Percentiles rank a stretch among this genome's conserved stretches.
Evolutionary conservation across 2,113 vertebrate genomes (phyloP).

Genomic region (Burhinus bistriatus): DNA sequence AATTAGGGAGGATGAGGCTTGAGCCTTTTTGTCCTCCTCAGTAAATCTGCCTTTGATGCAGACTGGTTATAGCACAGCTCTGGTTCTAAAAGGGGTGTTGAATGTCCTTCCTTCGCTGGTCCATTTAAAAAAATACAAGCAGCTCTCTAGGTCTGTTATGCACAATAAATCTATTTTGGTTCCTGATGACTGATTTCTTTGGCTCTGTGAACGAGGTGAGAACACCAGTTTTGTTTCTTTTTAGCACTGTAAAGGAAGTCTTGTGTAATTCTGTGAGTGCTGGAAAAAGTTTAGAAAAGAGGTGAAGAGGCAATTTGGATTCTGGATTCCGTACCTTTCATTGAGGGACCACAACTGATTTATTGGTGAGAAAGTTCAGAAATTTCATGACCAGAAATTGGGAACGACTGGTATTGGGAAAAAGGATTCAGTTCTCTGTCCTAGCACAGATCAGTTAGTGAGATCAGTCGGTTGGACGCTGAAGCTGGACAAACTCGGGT

Average conservation of each 20-base stretch:
- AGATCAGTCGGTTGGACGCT: neutral
- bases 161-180: slow-evolving; percentile 29
- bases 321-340: neutral
- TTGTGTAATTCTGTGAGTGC: neutral
- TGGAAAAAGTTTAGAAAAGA: neutral
- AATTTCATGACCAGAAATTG: neutral
- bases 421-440: neutral
- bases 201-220: neutral
- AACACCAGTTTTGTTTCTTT: slow-evolving; percentile 30
- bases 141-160: neutral
- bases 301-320: neutral
- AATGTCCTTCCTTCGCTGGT: neutral
- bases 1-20: neutral
- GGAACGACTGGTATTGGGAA: neutral
- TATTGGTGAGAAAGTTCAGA: neutral
- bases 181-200: slow-evolving; percentile 39
- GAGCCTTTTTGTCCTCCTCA: neutral
- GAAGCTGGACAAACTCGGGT: neutral
- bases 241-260: neutral
- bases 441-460: neutral
- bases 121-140: slow-evolving; percentile 22
- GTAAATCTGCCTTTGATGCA: slow-evolving; percentile 31
- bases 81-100: neutral
- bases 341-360: neutral
- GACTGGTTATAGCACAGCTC: neutral